A percentile compares a stretch with the other conserved stretches of the same genome.
Evolutionary conservation across 2,113 vertebrate genomes (phyloP).

Genomic region (Neofelis nebulosa): DNA sequence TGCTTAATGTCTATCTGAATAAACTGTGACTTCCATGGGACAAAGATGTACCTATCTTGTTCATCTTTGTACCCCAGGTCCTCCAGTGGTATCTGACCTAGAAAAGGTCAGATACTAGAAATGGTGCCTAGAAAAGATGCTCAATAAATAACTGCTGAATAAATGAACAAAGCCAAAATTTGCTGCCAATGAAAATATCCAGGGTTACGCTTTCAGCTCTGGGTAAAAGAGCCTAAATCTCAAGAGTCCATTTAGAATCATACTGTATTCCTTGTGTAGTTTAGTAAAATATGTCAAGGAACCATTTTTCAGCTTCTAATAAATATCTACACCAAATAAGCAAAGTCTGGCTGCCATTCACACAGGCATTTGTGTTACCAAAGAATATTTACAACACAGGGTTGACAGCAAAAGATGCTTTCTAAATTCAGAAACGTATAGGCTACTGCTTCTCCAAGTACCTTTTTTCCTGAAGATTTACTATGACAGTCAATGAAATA

Average conservation of each 20-base stretch:
- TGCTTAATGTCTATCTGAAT: neutral
- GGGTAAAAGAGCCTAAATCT: neutral
- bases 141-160: conserved; percentile 16
- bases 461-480: neutral
- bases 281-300: neutral
- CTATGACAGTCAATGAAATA: neutral
- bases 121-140: neutral
- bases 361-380: neutral
- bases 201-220: neutral
- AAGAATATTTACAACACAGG: conserved; percentile 1
- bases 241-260: neutral
- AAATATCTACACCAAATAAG: conserved; percentile 9
- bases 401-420: neutral
- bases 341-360: neutral
- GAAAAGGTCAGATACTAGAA: too few relatives aligned
- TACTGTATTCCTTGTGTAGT: neutral
- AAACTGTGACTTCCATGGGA: neutral
- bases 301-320: neutral
- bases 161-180: neutral
- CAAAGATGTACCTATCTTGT: neutral
- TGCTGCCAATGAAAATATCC: neutral
- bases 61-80: neutral
- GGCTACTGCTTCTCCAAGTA: neutral
- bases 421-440: neutral
- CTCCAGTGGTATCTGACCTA: neutral